Conservation (phyloP, 2,113 vertebrate species). For the Halichoeres trimaculatus region DNA sequence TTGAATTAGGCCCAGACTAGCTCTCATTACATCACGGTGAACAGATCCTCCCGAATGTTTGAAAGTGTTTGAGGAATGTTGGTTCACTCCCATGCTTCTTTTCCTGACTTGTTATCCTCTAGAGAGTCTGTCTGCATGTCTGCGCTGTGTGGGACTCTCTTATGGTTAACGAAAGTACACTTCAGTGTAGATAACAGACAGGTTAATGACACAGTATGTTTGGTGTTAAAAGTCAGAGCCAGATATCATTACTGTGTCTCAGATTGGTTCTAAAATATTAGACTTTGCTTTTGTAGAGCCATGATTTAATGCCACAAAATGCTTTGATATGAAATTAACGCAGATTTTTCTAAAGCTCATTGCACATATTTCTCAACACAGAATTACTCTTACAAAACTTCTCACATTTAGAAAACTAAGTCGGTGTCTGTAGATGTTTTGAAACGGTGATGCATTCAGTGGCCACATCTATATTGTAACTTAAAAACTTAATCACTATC, state of each 20-base stretch:
- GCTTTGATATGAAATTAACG: slow-evolving; percentile 13
- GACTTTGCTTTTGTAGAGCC: neutral
- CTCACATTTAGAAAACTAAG: neutral
- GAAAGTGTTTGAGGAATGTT: slow-evolving; percentile 63
- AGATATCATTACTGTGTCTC: neutral
- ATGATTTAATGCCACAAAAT: neutral
- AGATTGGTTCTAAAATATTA: neutral
- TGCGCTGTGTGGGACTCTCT: neutral
- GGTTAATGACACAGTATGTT: neutral
- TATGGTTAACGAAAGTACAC: neutral
- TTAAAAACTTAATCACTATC: too few relatives aligned
- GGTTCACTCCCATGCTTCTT: slow-evolving; percentile 62
- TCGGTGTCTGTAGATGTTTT: neutral
- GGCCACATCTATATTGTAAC: neutral
- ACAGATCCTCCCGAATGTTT: slow-evolving; percentile 42
- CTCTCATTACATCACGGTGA: slow-evolving; percentile 36
- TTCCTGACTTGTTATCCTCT: slow-evolving; percentile 31
- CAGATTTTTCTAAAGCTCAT: neutral
- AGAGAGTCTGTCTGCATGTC: slow-evolving; percentile 18
- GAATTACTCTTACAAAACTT: neutral
- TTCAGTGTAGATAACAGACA: slow-evolving; percentile 17
- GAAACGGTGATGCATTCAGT: neutral
- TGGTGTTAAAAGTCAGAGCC: neutral
- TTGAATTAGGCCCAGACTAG: slow-evolving; percentile 36
- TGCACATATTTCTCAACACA: neutral